These are phyloP conservation scores for Coracias cyanogaster DNA, from an alignment of 2,797 vertebrate species.

Conservation along the genomic window DNA sequence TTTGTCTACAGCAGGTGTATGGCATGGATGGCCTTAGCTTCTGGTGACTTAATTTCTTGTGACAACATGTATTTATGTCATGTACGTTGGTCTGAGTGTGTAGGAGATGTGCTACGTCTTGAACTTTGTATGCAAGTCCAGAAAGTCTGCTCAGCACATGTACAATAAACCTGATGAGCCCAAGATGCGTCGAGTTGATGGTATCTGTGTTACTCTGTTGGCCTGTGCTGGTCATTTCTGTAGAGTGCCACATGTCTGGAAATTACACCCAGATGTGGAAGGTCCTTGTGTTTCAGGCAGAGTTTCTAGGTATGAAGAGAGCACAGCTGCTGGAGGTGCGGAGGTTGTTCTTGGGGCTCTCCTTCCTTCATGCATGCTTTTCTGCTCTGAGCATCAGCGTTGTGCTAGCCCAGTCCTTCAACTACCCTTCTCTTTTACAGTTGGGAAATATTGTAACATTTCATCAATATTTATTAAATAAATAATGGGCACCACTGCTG, in stretches of 20 bases:
- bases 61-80: rapidly evolving
- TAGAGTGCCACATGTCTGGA: neutral
- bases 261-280: rapidly evolving
- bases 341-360: rapidly evolving
- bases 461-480: neutral
- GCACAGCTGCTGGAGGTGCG: rapidly evolving
- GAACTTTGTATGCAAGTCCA: neutral
- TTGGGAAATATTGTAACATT: neutral
- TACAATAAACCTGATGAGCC: rapidly evolving
- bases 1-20: neutral
- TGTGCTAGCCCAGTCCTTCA: neutral
- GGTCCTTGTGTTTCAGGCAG: rapidly evolving
- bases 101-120: neutral
- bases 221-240: rapidly evolving
- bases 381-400: too few relatives aligned
- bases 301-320: neutral
- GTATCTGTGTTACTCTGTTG: rapidly evolving
- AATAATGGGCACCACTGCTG: rapidly evolving
- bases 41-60: neutral
- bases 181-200: rapidly evolving
- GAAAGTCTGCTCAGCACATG: neutral
- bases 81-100: rapidly evolving
- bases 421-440: neutral
- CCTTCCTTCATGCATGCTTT: rapidly evolving
- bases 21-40: neutral